These are phyloP conservation scores for Sthenelais limicola DNA, from an alignment of 2,888 invertebrate genomes.

Conservation along the genomic window DNA sequence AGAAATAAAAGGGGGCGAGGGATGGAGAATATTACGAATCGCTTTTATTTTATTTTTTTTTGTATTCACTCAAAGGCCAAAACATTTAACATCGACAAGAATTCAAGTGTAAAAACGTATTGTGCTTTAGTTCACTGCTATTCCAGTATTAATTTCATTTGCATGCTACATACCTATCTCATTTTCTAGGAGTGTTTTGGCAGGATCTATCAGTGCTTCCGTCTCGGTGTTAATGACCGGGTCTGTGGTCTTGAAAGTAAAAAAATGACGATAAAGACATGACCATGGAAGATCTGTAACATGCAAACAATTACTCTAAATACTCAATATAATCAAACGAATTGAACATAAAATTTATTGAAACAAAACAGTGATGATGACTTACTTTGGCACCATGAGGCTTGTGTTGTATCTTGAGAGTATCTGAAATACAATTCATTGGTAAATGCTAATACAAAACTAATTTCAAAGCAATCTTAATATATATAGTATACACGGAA, in stretches of 20 bases:
- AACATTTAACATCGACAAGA: too few relatives aligned
- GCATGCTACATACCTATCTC: slow-evolving; percentile 55
- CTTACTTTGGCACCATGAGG: slow-evolving; percentile 66
- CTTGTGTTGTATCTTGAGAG: slow-evolving; percentile 68
- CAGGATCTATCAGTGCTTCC: slow-evolving; percentile 60
- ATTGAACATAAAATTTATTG: too few relatives aligned
- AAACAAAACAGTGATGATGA: too few relatives aligned
- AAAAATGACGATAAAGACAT: neutral
- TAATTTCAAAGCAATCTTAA: too few relatives aligned
- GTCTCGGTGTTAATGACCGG: slow-evolving; percentile 68
- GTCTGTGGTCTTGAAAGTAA: slow-evolving; percentile 61
- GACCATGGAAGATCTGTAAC: neutral
- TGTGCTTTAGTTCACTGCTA: too few relatives aligned
- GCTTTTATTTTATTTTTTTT: too few relatives aligned
- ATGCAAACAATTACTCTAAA: neutral
- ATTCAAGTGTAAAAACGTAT: too few relatives aligned
- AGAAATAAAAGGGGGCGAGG: too few relatives aligned
- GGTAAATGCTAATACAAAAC: too few relatives aligned
- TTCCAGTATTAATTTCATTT: neutral
- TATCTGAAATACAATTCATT: slow-evolving; percentile 56
- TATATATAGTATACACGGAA: too few relatives aligned
- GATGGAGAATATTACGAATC: too few relatives aligned
- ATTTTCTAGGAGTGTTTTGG: slow-evolving; percentile 55
- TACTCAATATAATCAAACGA: neutral
- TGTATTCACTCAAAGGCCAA: too few relatives aligned